These are phyloP conservation scores for Gobionotothen gibberifrons DNA, from an alignment of 2,797 vertebrate species.

Conservation along the genomic window DNA sequence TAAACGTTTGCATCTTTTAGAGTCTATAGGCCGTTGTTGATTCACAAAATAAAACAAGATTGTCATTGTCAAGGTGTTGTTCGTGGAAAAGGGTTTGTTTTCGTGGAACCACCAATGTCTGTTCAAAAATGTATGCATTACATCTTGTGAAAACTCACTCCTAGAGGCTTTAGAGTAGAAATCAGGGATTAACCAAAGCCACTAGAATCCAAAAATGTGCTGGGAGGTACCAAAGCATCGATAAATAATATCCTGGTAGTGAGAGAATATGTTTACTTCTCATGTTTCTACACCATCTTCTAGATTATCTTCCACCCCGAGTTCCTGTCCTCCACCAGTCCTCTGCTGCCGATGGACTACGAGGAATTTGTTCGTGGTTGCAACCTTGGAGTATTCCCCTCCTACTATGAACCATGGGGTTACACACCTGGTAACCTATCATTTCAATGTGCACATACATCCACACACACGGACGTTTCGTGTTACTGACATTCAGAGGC, in stretches of 20 bases:
- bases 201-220: neutral
- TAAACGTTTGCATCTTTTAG: no score
- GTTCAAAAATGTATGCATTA: neutral
- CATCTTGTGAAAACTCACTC: neutral
- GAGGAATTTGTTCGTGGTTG: slow-evolving; percentile 98
- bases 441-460: no score
- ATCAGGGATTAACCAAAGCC: neutral
- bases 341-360: slow-evolving; percentile 95
- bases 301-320: slow-evolving; percentile 96
- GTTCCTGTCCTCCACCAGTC: slow-evolving; percentile 96
- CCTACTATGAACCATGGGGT: slow-evolving; percentile 98
- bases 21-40: neutral
- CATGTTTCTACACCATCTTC: neutral
- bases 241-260: no score
- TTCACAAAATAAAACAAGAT: neutral
- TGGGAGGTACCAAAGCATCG: neutral
- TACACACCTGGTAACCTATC: slow-evolving; percentile 92
- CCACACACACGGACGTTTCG: neutral
- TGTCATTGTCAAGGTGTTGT: neutral
- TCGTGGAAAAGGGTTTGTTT: neutral
- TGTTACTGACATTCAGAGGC: neutral
- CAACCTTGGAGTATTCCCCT: slow-evolving; percentile 96
- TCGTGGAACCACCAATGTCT: neutral
- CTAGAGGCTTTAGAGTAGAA: no score
- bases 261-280: neutral